Evolutionary conservation across 2,888 invertebrate species (phyloP), one percentile per base, ranked within the genome.

Genomic region (Megamerina dolium): DNA sequence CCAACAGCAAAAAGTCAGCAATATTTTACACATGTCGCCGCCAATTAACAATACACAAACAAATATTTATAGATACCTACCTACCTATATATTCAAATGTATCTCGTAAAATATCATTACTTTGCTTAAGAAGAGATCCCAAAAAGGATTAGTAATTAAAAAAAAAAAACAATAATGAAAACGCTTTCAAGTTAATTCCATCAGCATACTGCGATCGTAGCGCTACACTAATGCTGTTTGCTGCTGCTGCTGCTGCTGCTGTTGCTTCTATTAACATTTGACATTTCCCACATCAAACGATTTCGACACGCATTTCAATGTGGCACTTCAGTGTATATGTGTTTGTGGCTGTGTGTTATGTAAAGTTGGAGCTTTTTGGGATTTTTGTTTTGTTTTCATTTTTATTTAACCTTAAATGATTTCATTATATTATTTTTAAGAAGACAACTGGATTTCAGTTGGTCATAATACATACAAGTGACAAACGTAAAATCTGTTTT

Each of bases 261-360:
- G 38, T 46, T 49, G 48, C 45, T 52, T 46, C 43, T 46, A 16
- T 59, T 60, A 54, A 50, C 14, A 50, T 46, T 59, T 59, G 61
- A 60, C 60, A 55, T 60, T 61, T 62, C 61, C 61, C 61, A 62
- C 59, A 61, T 61, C 60, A 61, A 59, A 60, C 55, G 59, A 59
- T 61, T 62, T 59, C 61, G 62, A 60, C 61, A 62, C 61, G 59
- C 57, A 53, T 52, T 53, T 54, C 48, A 46, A 16, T 16, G 26
- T 33, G 16, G 48, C 38, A n/a, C n/a, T n/a, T n/a, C n/a, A n/a
- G n/a, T n/a, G n/a, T n/a, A n/a, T n/a, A n/a, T n/a, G n/a, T n/a
- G n/a, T n/a, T n/a, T n/a, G n/a, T n/a, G n/a, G n/a, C n/a, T n/a
- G n/a, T n/a, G n/a, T n/a, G n/a, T n/a, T n/a, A n/a, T n/a, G n/a